A percentile compares a stretch with the other conserved stretches of the same genome.
These are phyloP conservation scores for Rhombomys opimus DNA, from an alignment of 2,113 vertebrate species.

Conservation along the genomic window DNA sequence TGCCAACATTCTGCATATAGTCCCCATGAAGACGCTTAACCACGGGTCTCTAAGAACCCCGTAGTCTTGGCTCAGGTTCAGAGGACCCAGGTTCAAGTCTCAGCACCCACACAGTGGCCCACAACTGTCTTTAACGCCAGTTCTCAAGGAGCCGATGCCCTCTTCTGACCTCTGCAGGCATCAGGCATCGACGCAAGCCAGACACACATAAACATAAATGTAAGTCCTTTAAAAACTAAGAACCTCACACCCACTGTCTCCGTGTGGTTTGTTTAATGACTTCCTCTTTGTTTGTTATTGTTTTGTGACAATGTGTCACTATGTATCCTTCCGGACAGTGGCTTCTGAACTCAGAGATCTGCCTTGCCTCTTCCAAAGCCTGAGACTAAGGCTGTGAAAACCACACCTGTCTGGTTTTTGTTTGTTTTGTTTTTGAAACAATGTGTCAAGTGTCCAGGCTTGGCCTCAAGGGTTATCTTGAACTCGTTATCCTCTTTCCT, in stretches of 20 bases:
- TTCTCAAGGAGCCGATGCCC: neutral
- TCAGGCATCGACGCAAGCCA: neutral
- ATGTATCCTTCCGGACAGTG: neutral
- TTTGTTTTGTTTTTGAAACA: neutral
- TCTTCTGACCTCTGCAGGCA: neutral
- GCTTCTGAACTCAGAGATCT: neutral
- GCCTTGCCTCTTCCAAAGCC: neutral
- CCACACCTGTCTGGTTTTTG: neutral
- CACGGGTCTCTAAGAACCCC: neutral
- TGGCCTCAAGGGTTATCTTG: neutral
- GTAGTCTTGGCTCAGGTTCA: neutral
- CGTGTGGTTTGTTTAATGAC: neutral
- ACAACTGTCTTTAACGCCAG: neutral
- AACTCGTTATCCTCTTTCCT: neutral
- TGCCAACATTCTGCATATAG: neutral
- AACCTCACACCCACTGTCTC: neutral
- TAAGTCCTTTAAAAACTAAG: neutral
- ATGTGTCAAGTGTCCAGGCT: neutral
- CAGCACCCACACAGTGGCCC: neutral
- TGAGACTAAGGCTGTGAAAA: neutral
- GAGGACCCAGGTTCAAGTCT: neutral
- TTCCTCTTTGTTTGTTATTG: neutral
- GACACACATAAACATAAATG: neutral
- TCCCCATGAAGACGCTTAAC: neutral
- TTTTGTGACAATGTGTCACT: neutral